Evolutionary conservation across 2,113 vertebrate species (phyloP).

Genomic region (Heterotis niloticus): DNA sequence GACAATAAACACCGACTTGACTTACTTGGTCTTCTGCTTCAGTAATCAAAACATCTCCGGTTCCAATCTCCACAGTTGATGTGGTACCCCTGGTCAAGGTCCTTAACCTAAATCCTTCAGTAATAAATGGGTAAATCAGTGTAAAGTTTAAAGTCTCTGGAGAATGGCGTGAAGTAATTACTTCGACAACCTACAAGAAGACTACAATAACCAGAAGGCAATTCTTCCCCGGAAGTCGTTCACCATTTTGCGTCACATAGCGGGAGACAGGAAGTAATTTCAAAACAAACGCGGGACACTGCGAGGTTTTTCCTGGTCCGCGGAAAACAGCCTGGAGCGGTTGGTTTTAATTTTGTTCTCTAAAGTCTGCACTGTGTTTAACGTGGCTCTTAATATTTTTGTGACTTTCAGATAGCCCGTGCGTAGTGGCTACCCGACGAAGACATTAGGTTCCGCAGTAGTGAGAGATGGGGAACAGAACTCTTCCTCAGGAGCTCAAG

Average conservation of each 20-base stretch:
- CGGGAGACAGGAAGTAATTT: conserved; percentile 4
- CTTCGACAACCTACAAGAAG: neutral
- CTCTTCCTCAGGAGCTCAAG: conserved; percentile 54
- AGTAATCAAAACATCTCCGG: too few species aligned
- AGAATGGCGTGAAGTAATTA: neutral
- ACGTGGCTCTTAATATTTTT: neutral
- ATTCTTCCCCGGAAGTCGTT: neutral
- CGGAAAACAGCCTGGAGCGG: too few species aligned
- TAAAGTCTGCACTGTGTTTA: neutral
- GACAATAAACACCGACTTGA: too few species aligned
- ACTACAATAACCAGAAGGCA: conserved; percentile 19
- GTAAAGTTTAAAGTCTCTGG: too few species aligned
- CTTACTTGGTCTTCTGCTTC: too few species aligned
- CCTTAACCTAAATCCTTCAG: neutral
- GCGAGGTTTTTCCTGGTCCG: too few species aligned
- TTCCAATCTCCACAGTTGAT: too few species aligned
- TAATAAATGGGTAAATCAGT: neutral
- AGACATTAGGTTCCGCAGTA: neutral
- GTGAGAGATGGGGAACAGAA: conserved; percentile 52
- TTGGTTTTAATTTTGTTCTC: neutral
- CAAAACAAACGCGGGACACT: neutral
- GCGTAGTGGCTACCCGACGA: neutral
- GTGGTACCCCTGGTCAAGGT: too few species aligned
- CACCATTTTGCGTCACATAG: neutral
- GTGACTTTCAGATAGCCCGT: neutral